These are phyloP conservation scores for Drosophila anomalipes DNA, from an alignment of 2,888 invertebrate species.

Conservation along the genomic window DNA sequence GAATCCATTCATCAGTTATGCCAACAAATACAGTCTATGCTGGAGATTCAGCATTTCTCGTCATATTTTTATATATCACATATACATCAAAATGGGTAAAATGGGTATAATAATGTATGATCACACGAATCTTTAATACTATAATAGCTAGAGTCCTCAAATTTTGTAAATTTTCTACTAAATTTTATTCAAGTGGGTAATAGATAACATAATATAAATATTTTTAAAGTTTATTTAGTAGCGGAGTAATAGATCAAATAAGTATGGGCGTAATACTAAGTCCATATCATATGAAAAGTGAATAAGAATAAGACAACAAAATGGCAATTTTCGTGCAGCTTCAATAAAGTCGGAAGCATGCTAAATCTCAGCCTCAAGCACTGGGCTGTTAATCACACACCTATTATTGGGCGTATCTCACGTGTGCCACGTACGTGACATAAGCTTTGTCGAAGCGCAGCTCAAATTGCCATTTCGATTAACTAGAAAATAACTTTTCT, in stretches of 20 bases:
- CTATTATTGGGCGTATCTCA: constrained; percentile 28
- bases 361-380: not conserved
- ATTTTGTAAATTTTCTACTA: too few species aligned
- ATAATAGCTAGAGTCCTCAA: not conserved
- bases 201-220: too few species aligned
- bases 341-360: constrained; percentile 16
- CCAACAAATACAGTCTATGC: not conserved
- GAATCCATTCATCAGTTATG: constrained; percentile 37
- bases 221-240: not conserved
- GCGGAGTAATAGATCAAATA: not conserved
- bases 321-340: not conserved
- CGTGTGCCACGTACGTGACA: constrained; percentile 65
- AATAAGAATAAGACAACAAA: not conserved
- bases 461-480: constrained; percentile 74
- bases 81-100: too few species aligned
- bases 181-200: not conserved
- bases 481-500: constrained; percentile 66
- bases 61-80: too few species aligned
- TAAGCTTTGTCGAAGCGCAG: constrained; percentile 42
- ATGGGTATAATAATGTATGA: not conserved
- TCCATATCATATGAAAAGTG: not conserved
- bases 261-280: not conserved
- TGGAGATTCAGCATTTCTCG: not conserved
- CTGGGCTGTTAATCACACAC: constrained; percentile 27
- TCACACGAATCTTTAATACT: not conserved